A percentile compares a stretch with the other conserved stretches of the same genome.
Evolutionary conservation across 1,140 invertebrate genomes (phyloP).

Genomic region (Rhizoglyphus robini): DNA sequence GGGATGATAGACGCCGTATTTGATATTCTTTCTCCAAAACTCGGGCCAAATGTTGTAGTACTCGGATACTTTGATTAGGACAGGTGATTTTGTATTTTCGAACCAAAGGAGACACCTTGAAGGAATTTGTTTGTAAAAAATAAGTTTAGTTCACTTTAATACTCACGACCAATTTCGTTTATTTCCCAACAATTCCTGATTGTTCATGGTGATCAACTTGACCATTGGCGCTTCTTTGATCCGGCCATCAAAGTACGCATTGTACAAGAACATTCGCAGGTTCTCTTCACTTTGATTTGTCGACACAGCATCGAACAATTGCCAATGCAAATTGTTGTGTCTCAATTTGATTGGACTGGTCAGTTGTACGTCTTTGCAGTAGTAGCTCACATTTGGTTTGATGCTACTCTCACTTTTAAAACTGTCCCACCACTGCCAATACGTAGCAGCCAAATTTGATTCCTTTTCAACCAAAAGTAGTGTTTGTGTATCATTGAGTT

Average conservation of each 20-base stretch:
- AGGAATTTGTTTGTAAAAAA: neutral
- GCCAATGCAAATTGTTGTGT: slow-evolving; percentile 71
- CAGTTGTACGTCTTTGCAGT: neutral
- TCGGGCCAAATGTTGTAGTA: slow-evolving; percentile 77
- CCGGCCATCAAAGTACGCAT: slow-evolving; percentile 69
- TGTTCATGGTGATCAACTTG: slow-evolving; percentile 75
- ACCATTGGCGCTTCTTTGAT: slow-evolving; percentile 63
- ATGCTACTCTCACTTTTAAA: neutral
- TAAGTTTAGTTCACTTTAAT: neutral
- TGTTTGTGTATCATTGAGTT: neutral
- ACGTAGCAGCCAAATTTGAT: slow-evolving; percentile 3
- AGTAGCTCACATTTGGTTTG: neutral
- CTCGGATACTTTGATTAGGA: slow-evolving; percentile 56
- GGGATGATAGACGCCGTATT: slow-evolving; percentile 74
- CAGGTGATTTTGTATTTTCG: slow-evolving; percentile 59
- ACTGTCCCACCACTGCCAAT: neutral
- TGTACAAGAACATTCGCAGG: slow-evolving; percentile 68
- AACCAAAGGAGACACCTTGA: slow-evolving; percentile 69
- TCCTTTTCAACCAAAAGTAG: neutral
- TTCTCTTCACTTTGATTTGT: slow-evolving; percentile 31
- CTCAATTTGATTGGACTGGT: neutral
- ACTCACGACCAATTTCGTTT: slow-evolving; percentile 28
- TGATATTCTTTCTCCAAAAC: slow-evolving; percentile 76
- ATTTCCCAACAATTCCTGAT: slow-evolving; percentile 62
- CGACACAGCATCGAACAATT: slow-evolving; percentile 56